Base-by-base conservation (phyloP, 1,140 invertebrate species). In the Atta texana region DNA sequence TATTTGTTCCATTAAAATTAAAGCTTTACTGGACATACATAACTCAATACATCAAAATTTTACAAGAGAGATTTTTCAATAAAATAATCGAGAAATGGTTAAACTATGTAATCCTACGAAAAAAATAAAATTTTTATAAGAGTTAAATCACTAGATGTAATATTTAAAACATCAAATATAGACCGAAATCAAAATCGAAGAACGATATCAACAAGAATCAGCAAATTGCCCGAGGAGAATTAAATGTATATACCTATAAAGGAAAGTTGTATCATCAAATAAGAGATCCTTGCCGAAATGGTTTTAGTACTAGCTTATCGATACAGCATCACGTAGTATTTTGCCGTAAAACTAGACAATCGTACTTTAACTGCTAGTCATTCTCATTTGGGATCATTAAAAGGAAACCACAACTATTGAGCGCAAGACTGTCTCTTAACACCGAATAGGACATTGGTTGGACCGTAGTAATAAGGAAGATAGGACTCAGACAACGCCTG, bases 301-400 rank as follows among this genome's bases (percentile, higher is more conserved):
- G 87, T 84, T 90, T 89, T 85, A 90, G 78, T 44, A 49, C 14
- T 49, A 90, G 89, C 91, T 90, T 92, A 93, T 92, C 92, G 31
- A 16, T 31, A 85, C 87, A 51, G 71, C 71, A 72, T 49, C 88
- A 92, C 90, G 89, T 92, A 89, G 74, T 72, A 80, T 76, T 64
- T 84, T 66, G 44, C 82, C 88, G 82, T 93, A 93, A 93, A 92
- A 91, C 88, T 86, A 61, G 86, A 84, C 88, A 88, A 93, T 93
- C 81, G 84, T 88, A 88, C 92, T 93, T 93, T 91, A 93, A 93
- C 88, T 91, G 85, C 81, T 89, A 91, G 90, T 91, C 92, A 92
- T 91, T 91, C 88, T 93, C 92, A 93, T 93, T 92, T 93, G 77
- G 84, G 86, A 85, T 93, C 92, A 92, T 93, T 93, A 93, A 90